Evolutionary conservation across 1,140 invertebrate genomes (phyloP).

Genomic region (Pseudomyrmex sp.): DNA sequence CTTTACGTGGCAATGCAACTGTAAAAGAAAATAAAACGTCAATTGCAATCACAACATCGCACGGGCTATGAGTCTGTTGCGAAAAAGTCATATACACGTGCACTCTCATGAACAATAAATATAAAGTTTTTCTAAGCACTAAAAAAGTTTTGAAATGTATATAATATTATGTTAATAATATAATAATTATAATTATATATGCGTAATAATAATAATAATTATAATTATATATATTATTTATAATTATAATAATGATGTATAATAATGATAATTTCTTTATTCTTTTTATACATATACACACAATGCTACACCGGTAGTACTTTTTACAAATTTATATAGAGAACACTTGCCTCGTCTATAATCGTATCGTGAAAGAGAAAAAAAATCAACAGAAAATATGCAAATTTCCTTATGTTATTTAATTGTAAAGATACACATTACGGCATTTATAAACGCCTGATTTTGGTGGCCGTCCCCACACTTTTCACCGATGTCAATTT

Average conservation of each 20-base stretch:
- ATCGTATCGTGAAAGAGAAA: slow-evolving; percentile 44
- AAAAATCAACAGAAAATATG: slow-evolving; percentile 57
- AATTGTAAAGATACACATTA: slow-evolving; percentile 44
- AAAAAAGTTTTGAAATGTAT: slow-evolving; percentile 48
- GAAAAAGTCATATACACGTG: slow-evolving; percentile 53
- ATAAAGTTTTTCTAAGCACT: slow-evolving; percentile 35
- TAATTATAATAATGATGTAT: slow-evolving; percentile 60
- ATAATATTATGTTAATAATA: slow-evolving; percentile 11
- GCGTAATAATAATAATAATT: slow-evolving; percentile 61
- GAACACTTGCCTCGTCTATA: slow-evolving; percentile 68
- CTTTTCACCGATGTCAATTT: slow-evolving; percentile 44
- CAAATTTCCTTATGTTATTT: slow-evolving; percentile 66
- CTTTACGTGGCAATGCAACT: slow-evolving; percentile 4
- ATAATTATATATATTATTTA: slow-evolving; percentile 11
- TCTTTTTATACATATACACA: slow-evolving; percentile 70
- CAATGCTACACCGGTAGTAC: slow-evolving; percentile 27
- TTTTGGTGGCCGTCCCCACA: slow-evolving; percentile 32
- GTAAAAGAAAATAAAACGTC: slow-evolving; percentile 59
- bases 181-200: slow-evolving; percentile 20
- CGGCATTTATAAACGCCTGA: slow-evolving; percentile 51
- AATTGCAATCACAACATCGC: slow-evolving; percentile 45
- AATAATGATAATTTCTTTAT: slow-evolving; percentile 72
- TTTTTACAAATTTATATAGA: slow-evolving; percentile 63
- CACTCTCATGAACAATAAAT: slow-evolving; percentile 57
- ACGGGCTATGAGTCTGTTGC: slow-evolving; percentile 25